These are phyloP conservation scores for Hyperopisus bebe DNA, from an alignment of 2,113 vertebrate genomes.

Conservation along the genomic window DNA sequence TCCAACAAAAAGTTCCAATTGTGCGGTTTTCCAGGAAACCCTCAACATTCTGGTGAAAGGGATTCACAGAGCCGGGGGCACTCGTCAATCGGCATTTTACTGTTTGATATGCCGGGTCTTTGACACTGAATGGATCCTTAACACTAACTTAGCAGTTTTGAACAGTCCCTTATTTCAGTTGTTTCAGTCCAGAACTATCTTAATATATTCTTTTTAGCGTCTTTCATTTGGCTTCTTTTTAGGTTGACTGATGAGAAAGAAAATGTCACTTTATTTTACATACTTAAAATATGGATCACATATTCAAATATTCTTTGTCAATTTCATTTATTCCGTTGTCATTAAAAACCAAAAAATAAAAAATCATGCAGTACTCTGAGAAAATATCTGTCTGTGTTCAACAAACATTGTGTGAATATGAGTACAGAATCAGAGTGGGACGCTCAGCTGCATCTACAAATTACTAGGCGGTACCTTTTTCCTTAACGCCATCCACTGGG, in stretches of 20 bases:
- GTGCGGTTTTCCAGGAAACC: neutral
- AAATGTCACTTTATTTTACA: neutral
- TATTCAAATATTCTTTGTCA: neutral
- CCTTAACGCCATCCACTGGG: neutral
- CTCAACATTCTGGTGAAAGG: neutral
- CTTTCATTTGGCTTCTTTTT: neutral
- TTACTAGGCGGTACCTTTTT: neutral
- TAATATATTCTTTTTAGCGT: neutral
- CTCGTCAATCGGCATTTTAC: neutral
- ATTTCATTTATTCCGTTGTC: neutral
- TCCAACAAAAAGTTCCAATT: conserved; percentile 14
- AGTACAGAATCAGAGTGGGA: neutral
- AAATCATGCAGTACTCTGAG: neutral
- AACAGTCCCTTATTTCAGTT: neutral
- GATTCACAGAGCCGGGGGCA: neutral
- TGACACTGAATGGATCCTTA: neutral
- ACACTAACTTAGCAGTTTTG: neutral
- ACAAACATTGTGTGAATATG: neutral
- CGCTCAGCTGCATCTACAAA: neutral
- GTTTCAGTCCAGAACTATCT: neutral
- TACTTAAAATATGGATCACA: neutral
- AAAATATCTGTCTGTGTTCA: neutral
- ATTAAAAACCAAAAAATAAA: neutral
- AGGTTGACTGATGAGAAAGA: neutral
- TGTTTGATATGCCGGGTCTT: neutral